A percentile compares a stretch with the other conserved stretches of the same genome.
These are phyloP conservation scores for Mustela nigripes DNA, from an alignment of 2,113 vertebrate species.

Conservation along the genomic window DNA sequence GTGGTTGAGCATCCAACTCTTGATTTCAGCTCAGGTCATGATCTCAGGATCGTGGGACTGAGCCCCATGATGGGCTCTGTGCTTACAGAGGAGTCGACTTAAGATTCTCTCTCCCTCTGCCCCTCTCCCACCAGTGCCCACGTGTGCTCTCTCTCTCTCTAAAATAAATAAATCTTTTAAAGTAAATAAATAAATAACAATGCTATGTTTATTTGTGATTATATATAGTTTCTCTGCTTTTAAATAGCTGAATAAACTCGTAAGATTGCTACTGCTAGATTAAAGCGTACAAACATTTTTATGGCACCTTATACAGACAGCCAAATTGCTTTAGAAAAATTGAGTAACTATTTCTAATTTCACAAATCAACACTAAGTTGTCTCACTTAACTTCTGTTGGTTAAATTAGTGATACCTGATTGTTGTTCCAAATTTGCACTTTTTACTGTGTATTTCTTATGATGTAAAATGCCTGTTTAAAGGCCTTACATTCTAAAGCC, in stretches of 20 bases:
- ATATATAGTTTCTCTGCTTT: not conserved
- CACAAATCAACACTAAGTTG: not conserved
- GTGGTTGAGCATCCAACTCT: not conserved
- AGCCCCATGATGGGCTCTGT: too few species aligned
- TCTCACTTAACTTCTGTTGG: not conserved
- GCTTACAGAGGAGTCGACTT: too few species aligned
- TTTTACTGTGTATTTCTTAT: not conserved
- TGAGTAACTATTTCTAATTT: not conserved
- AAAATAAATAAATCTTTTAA: too few species aligned
- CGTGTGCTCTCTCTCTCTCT: too few species aligned
- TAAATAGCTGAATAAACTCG: not conserved
- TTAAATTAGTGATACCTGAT: not conserved
- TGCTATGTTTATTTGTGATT: not conserved
- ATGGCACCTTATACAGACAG: not conserved
- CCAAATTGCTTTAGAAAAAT: conserved; percentile 32
- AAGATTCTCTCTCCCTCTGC: too few species aligned
- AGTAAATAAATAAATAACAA: not conserved
- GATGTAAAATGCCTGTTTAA: not conserved
- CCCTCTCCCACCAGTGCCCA: too few species aligned
- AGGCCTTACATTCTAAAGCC: not conserved
- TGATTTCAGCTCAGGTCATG: not conserved
- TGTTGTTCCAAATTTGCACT: not conserved
- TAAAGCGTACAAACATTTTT: not conserved
- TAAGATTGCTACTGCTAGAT: not conserved
- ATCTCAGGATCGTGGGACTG: too few species aligned